Conservation (phyloP, 2,113 vertebrate species). For the Vireo altiloquus region DNA sequence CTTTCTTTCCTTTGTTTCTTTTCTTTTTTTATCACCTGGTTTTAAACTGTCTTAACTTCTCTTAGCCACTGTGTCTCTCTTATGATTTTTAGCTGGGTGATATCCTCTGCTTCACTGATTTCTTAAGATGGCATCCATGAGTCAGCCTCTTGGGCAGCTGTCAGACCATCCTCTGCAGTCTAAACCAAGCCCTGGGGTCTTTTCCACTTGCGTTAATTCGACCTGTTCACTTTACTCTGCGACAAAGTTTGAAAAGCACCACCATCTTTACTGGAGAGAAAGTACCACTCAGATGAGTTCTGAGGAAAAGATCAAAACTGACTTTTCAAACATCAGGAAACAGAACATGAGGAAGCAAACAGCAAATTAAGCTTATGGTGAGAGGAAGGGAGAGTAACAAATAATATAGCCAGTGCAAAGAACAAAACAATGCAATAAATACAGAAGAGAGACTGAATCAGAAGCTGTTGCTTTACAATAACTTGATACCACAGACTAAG, state of each 20-base stretch:
- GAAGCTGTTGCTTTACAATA: not conserved
- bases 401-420: not conserved
- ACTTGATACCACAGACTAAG: not conserved
- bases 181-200: not conserved
- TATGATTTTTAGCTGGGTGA: not conserved
- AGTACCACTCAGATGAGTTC: not conserved
- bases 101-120: not conserved
- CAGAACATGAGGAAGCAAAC: not conserved
- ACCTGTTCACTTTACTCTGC: not conserved
- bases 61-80: not conserved
- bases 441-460: not conserved
- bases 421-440: not conserved
- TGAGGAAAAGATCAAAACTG: not conserved
- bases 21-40: accelerated
- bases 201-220: not conserved
- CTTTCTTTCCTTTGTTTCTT: no score
- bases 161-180: not conserved
- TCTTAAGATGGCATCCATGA: not conserved
- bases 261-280: not conserved
- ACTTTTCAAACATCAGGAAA: not conserved
- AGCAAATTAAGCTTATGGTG: not conserved
- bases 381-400: not conserved
- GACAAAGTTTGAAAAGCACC: not conserved
- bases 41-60: not conserved
- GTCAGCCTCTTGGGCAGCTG: not conserved